Evolutionary conservation across 2,113 vertebrate species (phyloP).

Genomic region (Excalfactoria chinensis): DNA sequence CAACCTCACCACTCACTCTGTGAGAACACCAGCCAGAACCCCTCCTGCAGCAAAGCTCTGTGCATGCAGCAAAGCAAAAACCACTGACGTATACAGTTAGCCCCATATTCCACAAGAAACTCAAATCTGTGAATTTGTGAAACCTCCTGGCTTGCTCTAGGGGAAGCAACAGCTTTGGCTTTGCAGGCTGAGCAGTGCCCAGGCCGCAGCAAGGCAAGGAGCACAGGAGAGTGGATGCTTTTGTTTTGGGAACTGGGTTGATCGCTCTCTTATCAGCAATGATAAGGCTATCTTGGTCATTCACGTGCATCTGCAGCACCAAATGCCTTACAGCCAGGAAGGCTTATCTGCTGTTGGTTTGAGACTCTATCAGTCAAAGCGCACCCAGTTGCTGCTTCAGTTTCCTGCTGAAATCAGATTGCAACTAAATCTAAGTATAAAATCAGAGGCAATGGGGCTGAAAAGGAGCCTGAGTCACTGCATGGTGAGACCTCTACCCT

Average conservation of each 20-base stretch:
- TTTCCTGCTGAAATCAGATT: neutral
- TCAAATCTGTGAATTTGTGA: conserved; percentile 15
- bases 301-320: neutral
- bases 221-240: neutral
- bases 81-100: neutral
- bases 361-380: neutral
- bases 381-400: neutral
- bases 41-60: neutral
- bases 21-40: neutral
- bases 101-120: conserved; percentile 47
- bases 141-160: neutral
- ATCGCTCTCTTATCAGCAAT: neutral
- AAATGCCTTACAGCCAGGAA: neutral
- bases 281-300: neutral
- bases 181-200: neutral
- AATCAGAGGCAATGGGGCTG: neutral
- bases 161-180: neutral
- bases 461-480: neutral
- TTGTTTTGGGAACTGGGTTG: neutral
- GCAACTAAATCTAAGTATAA: conserved; percentile 3
- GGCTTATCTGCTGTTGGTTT: neutral
- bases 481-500: neutral
- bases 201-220: neutral
- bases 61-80: neutral
- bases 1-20: neutral